Conservation (phyloP, 92 coral and sea anemone genomes). For the Desmophyllum pertusum region DNA sequence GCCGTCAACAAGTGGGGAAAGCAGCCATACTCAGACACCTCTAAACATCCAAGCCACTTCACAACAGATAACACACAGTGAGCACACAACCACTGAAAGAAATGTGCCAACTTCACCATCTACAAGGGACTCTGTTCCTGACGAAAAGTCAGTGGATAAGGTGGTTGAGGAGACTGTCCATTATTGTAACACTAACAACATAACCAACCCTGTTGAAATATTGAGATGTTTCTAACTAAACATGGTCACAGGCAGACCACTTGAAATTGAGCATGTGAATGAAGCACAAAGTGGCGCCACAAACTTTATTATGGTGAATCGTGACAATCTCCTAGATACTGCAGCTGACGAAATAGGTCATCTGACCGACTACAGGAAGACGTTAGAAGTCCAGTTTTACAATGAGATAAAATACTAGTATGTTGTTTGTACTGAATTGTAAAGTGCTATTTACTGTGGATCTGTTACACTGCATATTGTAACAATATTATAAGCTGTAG, state of each 20-base stretch:
- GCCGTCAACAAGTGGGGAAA: no score
- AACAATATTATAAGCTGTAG: neutral
- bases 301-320: constrained; percentile 47
- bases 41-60: no score
- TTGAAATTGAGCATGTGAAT: constrained; percentile 34
- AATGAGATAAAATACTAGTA: constrained; percentile 37
- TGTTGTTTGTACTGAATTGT: neutral
- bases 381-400: constrained; percentile 66
- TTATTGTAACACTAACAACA: constrained; percentile 23
- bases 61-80: no score
- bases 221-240: constrained; percentile 41
- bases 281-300: constrained; percentile 37
- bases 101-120: neutral
- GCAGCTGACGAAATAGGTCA: constrained; percentile 47
- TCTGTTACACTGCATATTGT: neutral
- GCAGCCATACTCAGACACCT: no score
- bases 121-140: constrained; percentile 8
- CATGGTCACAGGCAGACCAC: constrained; percentile 51
- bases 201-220: constrained; percentile 48
- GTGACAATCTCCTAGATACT: constrained; percentile 35
- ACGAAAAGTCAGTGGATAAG: constrained; percentile 49
- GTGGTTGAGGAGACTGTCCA: constrained; percentile 43
- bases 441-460: neutral
- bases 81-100: no score
- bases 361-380: constrained; percentile 41